Base-by-base conservation (phyloP, 2,888 invertebrate genomes). In the Neoaliturus tenellus region DNA sequence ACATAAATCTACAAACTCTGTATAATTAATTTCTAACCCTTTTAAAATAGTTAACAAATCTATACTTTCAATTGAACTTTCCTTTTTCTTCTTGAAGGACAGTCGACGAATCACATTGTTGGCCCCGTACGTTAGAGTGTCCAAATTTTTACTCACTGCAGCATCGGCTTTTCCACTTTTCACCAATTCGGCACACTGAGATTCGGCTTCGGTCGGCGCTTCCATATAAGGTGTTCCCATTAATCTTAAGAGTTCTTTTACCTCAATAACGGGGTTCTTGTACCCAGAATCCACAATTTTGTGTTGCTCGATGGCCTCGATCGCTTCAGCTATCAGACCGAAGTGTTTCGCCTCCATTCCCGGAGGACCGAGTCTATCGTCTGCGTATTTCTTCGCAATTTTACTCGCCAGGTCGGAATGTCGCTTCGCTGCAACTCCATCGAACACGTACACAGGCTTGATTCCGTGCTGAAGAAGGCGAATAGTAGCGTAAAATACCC, bases 361-460 rank as follows among this genome's bases (percentile, higher is more conserved):
- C 14, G 62, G 31, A 28, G 62, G 28, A 8, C 62, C 14, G 1
- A 62, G 28, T 17, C 3, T 28, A 28, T 62, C n/a, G 12, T 62
- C 31, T 4, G 14, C 14, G 17, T 14, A 62, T 14, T 3, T 62
- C 5, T 20, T 6, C 10, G 71, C 71, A 6, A 35, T 23, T 39
- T 39, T n/a, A 23, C 39, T 25, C 20, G 20, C 6, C 71, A 39
- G 8, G 20, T 71, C 31, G 1, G n/a, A 3, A 6, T 39, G 8
- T 39, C 39, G 17, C 1, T 20, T 33, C 10, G 71, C 20, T 14
- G 71, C 39, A 39, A 39, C 71, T 17, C 71, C 71, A 39, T 71
- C 71, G 20, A 71, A 71, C 20, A 71, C 71, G 20, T 23, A 71
- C 35, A 71, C 20, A 39, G 71, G 71, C 23, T 71, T 71, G 6